Percentiles rank a stretch among this genome's conserved stretches.
These are phyloP conservation scores for Aplidium turbinatum DNA, from an alignment of 23 tunicate species.

Conservation along the genomic window DNA sequence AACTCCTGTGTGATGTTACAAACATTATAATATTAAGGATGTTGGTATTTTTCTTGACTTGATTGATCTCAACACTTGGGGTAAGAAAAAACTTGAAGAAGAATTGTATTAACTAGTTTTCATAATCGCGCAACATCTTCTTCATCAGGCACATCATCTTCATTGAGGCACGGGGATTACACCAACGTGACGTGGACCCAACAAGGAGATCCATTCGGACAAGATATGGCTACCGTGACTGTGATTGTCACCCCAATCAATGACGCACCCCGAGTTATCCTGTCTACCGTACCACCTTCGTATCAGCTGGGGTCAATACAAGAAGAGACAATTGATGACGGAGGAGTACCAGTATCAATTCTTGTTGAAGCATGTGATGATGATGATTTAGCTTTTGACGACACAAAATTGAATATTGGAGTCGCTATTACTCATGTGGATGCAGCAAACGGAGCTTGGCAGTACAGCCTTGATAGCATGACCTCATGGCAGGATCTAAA, in stretches of 20 bases:
- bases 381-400: slow-evolving; percentile 23
- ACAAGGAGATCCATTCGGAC: slow-evolving; percentile 34
- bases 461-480: slow-evolving; percentile 11
- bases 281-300: neutral
- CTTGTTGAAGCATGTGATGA: slow-evolving; percentile 34
- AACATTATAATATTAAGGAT: no score
- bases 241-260: slow-evolving; percentile 24
- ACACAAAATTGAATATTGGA: slow-evolving; percentile 22
- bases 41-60: no score
- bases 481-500: slow-evolving; percentile 10
- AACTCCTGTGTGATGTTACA: no score
- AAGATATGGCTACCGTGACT: slow-evolving; percentile 32
- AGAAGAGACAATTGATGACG: slow-evolving; percentile 13
- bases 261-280: slow-evolving; percentile 43
- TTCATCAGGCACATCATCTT: slow-evolving; percentile 20
- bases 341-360: slow-evolving; percentile 16
- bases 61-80: no score
- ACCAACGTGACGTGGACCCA: slow-evolving; percentile 41
- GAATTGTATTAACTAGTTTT: no score
- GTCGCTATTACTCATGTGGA: slow-evolving; percentile 29
- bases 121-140: no score
- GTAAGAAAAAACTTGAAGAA: no score
- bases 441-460: slow-evolving; percentile 27
- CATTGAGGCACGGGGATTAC: slow-evolving; percentile 24
- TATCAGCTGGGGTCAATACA: slow-evolving; percentile 9